Conservation (phyloP, 2,113 vertebrate species). For the Oryzias melastigma region DNA sequence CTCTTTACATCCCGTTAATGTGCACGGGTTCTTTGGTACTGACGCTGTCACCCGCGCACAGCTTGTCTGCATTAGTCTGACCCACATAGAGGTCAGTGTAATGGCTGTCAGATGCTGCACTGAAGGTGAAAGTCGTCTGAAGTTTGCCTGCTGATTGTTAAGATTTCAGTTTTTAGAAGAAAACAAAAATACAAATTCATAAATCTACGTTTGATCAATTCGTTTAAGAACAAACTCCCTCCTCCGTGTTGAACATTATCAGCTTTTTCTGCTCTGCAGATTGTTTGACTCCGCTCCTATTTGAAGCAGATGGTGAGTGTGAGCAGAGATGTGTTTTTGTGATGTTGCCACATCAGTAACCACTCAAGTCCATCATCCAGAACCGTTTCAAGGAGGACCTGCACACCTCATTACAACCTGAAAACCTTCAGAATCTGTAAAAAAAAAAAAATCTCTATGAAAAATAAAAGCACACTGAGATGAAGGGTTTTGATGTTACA, state of each 20-base stretch:
- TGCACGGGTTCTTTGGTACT: slow-evolving; percentile 35
- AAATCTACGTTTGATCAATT: too few species aligned
- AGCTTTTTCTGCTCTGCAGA: too few species aligned
- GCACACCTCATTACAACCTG: not conserved
- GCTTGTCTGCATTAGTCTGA: slow-evolving; percentile 60
- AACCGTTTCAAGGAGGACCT: not conserved
- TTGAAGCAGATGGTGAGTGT: slow-evolving; percentile 42
- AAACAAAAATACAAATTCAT: too few species aligned
- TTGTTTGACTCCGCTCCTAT: slow-evolving; percentile 24
- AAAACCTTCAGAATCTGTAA: not conserved
- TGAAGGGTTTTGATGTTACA: not conserved
- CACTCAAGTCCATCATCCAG: slow-evolving; percentile 26
- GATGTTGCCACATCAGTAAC: slow-evolving; percentile 31
- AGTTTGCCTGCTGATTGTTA: slow-evolving; percentile 3
- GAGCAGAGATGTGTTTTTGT: slow-evolving; percentile 16
- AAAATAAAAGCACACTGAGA: not conserved
- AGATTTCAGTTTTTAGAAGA: not conserved
- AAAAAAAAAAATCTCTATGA: not conserved
- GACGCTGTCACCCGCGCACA: slow-evolving; percentile 53
- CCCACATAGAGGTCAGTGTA: slow-evolving; percentile 44
- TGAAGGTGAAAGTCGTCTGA: slow-evolving; percentile 28
- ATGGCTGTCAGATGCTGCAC: slow-evolving; percentile 51
- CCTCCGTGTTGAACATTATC: too few species aligned
- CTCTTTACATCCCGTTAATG: slow-evolving; percentile 54
- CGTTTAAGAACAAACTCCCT: too few species aligned